Base-by-base conservation (phyloP, 2,888 invertebrate genomes). In the Nephrotoma appendiculata region DNA sequence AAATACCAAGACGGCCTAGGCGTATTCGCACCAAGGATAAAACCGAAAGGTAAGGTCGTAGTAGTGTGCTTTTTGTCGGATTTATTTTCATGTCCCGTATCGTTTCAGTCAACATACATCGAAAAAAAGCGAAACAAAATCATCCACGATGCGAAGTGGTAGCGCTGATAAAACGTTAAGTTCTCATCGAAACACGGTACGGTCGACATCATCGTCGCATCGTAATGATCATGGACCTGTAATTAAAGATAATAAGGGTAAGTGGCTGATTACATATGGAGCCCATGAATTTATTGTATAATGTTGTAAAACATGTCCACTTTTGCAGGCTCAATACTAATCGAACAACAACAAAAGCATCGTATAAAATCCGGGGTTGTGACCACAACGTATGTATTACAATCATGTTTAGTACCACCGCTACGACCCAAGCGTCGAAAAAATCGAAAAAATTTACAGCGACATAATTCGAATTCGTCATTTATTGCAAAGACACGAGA, bases 361-460 rank as follows among this genome's bases (percentile, higher is more conserved):
- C 85, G 85, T 85, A 44, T 85, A 7, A 85, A 44, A 85, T 85
- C 86, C 41, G 86, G 87, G 85, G 86, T 87, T 71, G 89, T 89
- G 87, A 88, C 88, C 85, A 87, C 89, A 90, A 91, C 91, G 91
- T 91, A 91, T 91, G 91, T 91, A 91, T 91, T 89, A 90, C 90
- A 91, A 88, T 88, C 89, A 86, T 89, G 89, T 88, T 89, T 90
- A 71, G 88, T 89, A 87, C 90, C 91, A 83, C 91, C 91, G 87
- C 91, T 90, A 45, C 90, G 91, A 86, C 91, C 90, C 88, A 91
- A 91, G 88, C 90, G 91, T 44, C 89, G 90, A 87, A 89, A 89
- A 41, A 86, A 86, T 84, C 43, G 44, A 44, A 43, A 85, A 85
- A 44, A 44, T 31, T 31, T 86, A 57, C 44, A 41, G 6, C 52